phyloP scores from a whole-genome alignment of 2,888 invertebrate species.

The Latrodectus elegans region DNA sequence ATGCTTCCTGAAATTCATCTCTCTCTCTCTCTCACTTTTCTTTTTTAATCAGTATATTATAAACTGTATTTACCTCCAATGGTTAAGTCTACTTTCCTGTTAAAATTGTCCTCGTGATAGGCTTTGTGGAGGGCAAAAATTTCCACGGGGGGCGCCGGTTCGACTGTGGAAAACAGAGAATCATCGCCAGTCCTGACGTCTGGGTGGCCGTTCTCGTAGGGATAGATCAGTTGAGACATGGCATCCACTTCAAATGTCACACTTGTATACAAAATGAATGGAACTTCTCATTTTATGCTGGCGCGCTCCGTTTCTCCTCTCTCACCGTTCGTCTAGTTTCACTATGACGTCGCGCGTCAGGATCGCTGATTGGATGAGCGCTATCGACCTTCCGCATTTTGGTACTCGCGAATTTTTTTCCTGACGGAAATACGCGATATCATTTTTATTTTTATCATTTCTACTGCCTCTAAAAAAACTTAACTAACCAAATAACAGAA shows the following conservation, averaged over 20 bases:
- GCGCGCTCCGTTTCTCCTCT: neutral
- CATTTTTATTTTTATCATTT: no score
- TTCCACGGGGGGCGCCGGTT: slow-evolving; percentile 91
- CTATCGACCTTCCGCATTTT: neutral
- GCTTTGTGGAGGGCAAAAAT: slow-evolving; percentile 88
- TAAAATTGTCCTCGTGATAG: slow-evolving; percentile 80
- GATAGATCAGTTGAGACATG: slow-evolving; percentile 55
- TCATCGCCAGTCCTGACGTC: slow-evolving; percentile 58
- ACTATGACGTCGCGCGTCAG: neutral
- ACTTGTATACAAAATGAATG: neutral
- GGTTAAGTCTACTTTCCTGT: slow-evolving; percentile 92
- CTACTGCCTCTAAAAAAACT: no score
- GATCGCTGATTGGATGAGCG: neutral
- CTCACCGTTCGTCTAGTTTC: neutral
- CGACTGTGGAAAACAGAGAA: slow-evolving; percentile 80
- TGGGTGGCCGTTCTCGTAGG: slow-evolving; percentile 64
- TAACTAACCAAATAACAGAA: no score
- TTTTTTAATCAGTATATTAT: neutral
- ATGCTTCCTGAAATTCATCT: no score
- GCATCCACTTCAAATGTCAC: neutral
- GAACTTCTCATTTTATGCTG: neutral
- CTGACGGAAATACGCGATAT: no score
- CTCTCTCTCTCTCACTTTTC: no score
- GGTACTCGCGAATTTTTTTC: no score
- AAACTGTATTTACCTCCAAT: slow-evolving; percentile 86